phyloP scores from a whole-genome alignment of 2,888 invertebrate species.

The Drosophila prolongata region DNA sequence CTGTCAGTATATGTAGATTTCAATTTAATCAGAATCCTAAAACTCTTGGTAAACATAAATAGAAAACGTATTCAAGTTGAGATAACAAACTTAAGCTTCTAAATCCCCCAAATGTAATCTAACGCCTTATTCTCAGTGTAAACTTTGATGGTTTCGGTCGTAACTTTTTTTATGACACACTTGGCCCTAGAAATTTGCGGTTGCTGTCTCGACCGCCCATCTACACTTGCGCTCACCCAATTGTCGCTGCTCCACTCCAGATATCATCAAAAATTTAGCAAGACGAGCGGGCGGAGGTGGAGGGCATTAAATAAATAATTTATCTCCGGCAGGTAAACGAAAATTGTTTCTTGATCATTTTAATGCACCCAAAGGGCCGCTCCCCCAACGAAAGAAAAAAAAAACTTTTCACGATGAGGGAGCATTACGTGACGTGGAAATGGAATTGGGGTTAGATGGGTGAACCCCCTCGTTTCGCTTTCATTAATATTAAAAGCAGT shows the following conservation, averaged over 20 bases:
- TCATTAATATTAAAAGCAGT: slow-evolving; percentile 75
- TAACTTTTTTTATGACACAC: slow-evolving; percentile 61
- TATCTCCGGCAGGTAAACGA: slow-evolving; percentile 72
- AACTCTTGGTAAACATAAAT: too few species aligned
- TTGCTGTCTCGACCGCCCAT: slow-evolving; percentile 52
- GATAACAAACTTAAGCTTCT: too few species aligned
- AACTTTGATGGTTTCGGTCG: slow-evolving; percentile 39
- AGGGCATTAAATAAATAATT: slow-evolving; percentile 81
- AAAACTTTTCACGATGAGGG: slow-evolving; percentile 50
- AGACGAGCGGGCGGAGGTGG: slow-evolving; percentile 67
- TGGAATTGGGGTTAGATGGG: slow-evolving; percentile 48
- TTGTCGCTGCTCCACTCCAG: slow-evolving; percentile 58
- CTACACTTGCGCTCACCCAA: slow-evolving; percentile 54
- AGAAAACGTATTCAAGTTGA: too few species aligned
- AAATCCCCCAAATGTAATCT: slow-evolving; percentile 3
- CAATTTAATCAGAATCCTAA: too few species aligned
- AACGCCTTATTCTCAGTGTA: slow-evolving; percentile 35
- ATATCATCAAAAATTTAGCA: slow-evolving; percentile 77
- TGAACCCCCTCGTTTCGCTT: slow-evolving; percentile 44
- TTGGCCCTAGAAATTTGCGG: slow-evolving; percentile 64
- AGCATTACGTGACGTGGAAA: slow-evolving; percentile 68
- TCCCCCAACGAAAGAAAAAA: slow-evolving; percentile 9
- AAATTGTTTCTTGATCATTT: slow-evolving; percentile 84
- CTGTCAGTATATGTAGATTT: too few species aligned
- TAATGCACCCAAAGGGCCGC: slow-evolving; percentile 81